These are phyloP conservation scores for Formica selysi DNA, from an alignment of 1,140 invertebrate species.

Conservation along the genomic window DNA sequence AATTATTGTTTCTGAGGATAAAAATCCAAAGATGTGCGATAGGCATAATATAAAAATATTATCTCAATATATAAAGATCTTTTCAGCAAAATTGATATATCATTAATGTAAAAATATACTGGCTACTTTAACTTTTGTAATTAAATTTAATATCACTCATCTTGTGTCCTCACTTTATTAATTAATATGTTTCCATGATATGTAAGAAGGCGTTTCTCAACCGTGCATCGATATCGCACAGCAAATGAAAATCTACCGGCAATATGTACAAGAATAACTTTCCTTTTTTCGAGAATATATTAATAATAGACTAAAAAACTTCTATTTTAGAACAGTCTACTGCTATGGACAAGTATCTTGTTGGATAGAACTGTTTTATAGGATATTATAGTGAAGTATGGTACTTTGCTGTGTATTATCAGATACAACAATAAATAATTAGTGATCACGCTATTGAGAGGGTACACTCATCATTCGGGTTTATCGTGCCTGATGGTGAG, in stretches of 20 bases:
- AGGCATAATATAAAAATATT: slow-evolving; percentile 21
- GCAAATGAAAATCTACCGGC: slow-evolving; percentile 57
- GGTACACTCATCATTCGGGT: slow-evolving; percentile 85
- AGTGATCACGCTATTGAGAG: slow-evolving; percentile 77
- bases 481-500: slow-evolving; percentile 86
- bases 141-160: slow-evolving; percentile 7
- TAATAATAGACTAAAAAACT: slow-evolving; percentile 59
- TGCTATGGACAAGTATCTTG: slow-evolving; percentile 70
- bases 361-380: slow-evolving; percentile 60
- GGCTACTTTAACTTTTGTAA: slow-evolving; percentile 17
- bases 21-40: background rate
- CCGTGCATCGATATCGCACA: slow-evolving; percentile 70
- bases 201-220: slow-evolving; percentile 56
- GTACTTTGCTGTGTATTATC: slow-evolving; percentile 70
- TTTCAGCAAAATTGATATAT: slow-evolving; percentile 1
- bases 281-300: slow-evolving; percentile 21
- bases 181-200: background rate
- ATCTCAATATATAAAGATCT: slow-evolving; percentile 14
- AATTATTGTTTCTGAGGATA: background rate
- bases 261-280: slow-evolving; percentile 73
- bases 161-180: background rate
- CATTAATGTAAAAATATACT: background rate
- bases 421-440: slow-evolving; percentile 73
- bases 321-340: slow-evolving; percentile 74
- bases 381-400: slow-evolving; percentile 67